A percentile compares a stretch with the other conserved stretches of the same genome.
Evolutionary conservation across 2,888 invertebrate genomes (phyloP).

Genomic region (Selenia dentaria): DNA sequence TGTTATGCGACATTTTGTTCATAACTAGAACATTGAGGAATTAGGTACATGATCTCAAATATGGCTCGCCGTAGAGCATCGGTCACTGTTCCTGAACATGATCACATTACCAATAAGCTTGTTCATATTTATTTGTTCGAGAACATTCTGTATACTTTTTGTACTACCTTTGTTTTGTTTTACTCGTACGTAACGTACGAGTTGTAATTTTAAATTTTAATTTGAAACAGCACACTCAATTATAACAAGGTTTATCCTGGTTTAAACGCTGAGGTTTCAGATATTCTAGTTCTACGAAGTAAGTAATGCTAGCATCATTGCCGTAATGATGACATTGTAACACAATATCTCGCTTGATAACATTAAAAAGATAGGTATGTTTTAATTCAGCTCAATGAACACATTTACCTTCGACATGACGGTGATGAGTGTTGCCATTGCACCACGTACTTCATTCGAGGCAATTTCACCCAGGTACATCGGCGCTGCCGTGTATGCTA

Average conservation of each 20-base stretch:
- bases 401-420: slow-evolving; percentile 79
- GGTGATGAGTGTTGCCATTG: slow-evolving; percentile 85
- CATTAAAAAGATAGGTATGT: no score
- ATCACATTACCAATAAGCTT: slow-evolving; percentile 21
- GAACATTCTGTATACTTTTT: slow-evolving; percentile 8
- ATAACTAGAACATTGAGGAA: slow-evolving; percentile 1
- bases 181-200: no score
- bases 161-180: no score
- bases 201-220: no score
- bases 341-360: no score
- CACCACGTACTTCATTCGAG: slow-evolving; percentile 83
- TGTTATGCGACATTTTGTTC: not conserved
- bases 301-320: no score
- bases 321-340: no score
- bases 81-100: slow-evolving; percentile 19
- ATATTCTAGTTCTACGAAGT: no score
- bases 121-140: slow-evolving; percentile 29
- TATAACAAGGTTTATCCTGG: no score
- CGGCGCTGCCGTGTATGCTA: slow-evolving; percentile 85
- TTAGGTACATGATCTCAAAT: slow-evolving; percentile 7
- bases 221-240: no score
- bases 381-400: not conserved
- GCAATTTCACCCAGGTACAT: slow-evolving; percentile 87
- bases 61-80: slow-evolving; percentile 13
- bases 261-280: no score